Conservation (phyloP, 2,113 vertebrate species). For the Tringa solitaria region DNA sequence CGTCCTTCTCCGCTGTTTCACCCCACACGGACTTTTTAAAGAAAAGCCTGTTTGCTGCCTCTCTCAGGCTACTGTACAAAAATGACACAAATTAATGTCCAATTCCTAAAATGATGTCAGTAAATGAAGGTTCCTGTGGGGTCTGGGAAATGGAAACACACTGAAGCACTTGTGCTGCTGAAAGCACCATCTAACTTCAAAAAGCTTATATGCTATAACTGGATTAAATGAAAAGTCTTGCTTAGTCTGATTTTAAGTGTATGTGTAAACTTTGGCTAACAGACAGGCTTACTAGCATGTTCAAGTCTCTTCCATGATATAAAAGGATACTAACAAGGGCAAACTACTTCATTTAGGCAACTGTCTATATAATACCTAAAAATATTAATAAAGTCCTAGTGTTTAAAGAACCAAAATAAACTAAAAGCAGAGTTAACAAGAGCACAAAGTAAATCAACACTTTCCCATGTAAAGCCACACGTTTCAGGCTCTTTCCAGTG, state of each 20-base stretch:
- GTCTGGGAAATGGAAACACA: not conserved
- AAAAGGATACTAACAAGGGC: not conserved
- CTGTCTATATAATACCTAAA: not conserved
- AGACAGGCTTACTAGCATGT: not conserved
- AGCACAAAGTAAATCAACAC: not conserved
- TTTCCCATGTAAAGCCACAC: not conserved
- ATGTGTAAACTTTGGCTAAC: not conserved
- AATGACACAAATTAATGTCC: not conserved
- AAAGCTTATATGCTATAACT: not conserved
- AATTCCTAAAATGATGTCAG: not conserved
- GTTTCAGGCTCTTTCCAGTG: not conserved
- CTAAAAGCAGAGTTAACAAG: not conserved
- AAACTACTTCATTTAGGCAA: not conserved
- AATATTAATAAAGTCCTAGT: not conserved
- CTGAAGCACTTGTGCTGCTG: not conserved
- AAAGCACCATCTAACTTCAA: not conserved
- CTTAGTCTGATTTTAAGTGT: not conserved
- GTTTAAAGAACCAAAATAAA: not conserved
- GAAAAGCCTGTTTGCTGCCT: not conserved
- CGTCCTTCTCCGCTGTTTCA: fast-evolving
- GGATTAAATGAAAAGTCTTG: not conserved
- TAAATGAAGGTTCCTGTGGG: fast-evolving
- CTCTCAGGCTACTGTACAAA: not conserved
- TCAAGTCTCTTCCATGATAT: not conserved
- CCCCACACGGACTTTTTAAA: not conserved